These are phyloP conservation scores for Drosophila mimetica DNA, from an alignment of 2,888 invertebrate species.

Conservation along the genomic window DNA sequence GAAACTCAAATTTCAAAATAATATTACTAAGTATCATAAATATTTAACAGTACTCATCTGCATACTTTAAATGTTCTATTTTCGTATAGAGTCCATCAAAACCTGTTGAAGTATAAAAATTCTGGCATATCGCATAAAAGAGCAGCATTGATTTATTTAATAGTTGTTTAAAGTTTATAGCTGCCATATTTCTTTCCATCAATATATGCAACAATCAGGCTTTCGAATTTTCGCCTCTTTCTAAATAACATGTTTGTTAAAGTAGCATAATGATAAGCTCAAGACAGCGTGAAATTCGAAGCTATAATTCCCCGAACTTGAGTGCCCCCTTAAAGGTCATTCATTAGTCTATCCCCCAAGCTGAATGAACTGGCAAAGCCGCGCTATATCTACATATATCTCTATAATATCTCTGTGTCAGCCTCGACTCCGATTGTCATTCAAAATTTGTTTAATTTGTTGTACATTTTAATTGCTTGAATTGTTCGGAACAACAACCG, in stretches of 20 bases:
- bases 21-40: no score
- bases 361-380: conserved; percentile 13
- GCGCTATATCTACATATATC: conserved; percentile 14
- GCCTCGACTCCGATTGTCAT: conserved; percentile 59
- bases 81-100: background rate
- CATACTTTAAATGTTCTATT: conserved; percentile 7
- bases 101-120: conserved; percentile 9
- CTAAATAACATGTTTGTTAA: background rate
- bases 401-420: conserved; percentile 28
- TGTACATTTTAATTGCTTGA: conserved; percentile 69
- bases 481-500: conserved; percentile 38
- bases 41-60: background rate
- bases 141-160: background rate
- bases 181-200: conserved; percentile 13
- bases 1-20: no score
- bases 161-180: conserved; percentile 16
- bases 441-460: conserved; percentile 69
- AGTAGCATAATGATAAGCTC: background rate
- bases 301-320: background rate
- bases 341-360: conserved; percentile 20
- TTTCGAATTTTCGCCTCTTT: background rate
- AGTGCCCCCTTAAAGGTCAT: conserved; percentile 25
- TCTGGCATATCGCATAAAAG: background rate
- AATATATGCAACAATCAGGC: background rate
- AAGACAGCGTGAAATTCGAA: background rate